These are phyloP conservation scores for Microctenopoma stevenorrisi DNA, from an alignment of 2,797 vertebrate genomes.

Conservation along the genomic window DNA sequence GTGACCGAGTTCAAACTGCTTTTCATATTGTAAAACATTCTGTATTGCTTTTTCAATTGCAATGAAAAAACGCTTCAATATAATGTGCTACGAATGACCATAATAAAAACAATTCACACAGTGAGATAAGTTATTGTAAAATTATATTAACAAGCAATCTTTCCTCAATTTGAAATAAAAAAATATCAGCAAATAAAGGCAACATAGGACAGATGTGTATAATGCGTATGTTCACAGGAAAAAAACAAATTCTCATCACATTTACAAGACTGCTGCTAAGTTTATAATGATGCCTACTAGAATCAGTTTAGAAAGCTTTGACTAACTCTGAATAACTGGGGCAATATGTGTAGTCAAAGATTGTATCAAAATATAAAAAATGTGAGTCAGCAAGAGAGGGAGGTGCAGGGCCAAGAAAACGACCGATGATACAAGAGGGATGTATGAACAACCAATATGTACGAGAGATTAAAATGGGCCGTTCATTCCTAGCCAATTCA, in stretches of 20 bases:
- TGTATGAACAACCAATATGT: constrained; percentile 89
- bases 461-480: constrained; percentile 89
- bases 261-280: constrained; percentile 83
- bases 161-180: constrained; percentile 86
- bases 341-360: constrained; percentile 82
- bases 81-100: not conserved
- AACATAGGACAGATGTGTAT: constrained; percentile 82
- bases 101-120: constrained; percentile 61
- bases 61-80: not conserved
- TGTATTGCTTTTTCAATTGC: not conserved
- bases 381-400: constrained; percentile 27
- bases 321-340: constrained; percentile 78
- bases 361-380: constrained; percentile 81
- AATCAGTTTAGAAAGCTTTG: constrained; percentile 80
- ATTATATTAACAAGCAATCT: constrained; percentile 88
- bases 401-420: constrained; percentile 25
- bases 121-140: constrained; percentile 87
- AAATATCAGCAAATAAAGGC: constrained; percentile 84
- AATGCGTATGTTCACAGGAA: constrained; percentile 81
- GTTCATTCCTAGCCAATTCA: constrained; percentile 85
- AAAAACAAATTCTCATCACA: constrained; percentile 76
- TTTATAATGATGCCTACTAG: constrained; percentile 81
- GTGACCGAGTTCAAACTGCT: not conserved
- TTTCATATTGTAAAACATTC: not conserved
- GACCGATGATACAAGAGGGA: constrained; percentile 69